Evolutionary conservation across 2,113 vertebrate genomes (phyloP).

Genomic region (Myrmecobius fasciatus): DNA sequence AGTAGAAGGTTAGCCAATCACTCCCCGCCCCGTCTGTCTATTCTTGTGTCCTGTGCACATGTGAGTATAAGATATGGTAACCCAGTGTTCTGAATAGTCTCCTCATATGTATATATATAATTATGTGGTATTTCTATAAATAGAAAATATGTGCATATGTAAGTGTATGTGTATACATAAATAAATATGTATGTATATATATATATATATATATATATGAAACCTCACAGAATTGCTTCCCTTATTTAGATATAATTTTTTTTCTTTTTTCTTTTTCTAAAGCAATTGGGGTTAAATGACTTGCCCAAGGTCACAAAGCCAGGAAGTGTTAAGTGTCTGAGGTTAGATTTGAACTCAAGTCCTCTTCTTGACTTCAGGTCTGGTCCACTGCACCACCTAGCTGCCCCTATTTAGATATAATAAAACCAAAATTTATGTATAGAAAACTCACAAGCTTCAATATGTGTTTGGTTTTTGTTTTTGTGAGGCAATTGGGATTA

Average conservation of each 20-base stretch:
- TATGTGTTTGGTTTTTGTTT: no score
- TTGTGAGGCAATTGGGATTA: no score
- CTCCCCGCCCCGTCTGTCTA: neutral
- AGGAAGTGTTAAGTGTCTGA: no score
- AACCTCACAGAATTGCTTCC: neutral
- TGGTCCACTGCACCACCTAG: no score
- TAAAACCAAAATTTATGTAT: neutral
- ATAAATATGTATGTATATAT: no score
- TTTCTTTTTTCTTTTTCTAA: no score
- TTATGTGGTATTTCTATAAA: no score
- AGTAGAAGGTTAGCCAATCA: slow-evolving; percentile 1
- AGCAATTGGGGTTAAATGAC: no score
- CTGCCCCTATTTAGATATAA: neutral
- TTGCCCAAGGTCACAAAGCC: no score
- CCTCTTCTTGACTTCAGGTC: no score
- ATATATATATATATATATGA: neutral
- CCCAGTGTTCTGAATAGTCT: neutral
- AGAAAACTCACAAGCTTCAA: neutral
- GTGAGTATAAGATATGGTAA: neutral
- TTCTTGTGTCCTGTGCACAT: neutral
- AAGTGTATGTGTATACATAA: neutral
- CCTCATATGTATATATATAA: neutral
- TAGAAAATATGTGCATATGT: no score
- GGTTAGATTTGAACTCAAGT: no score
- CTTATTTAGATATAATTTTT: neutral